Base-by-base conservation (phyloP, 2,113 vertebrate genomes). In the Muntiacus reevesi region DNA sequence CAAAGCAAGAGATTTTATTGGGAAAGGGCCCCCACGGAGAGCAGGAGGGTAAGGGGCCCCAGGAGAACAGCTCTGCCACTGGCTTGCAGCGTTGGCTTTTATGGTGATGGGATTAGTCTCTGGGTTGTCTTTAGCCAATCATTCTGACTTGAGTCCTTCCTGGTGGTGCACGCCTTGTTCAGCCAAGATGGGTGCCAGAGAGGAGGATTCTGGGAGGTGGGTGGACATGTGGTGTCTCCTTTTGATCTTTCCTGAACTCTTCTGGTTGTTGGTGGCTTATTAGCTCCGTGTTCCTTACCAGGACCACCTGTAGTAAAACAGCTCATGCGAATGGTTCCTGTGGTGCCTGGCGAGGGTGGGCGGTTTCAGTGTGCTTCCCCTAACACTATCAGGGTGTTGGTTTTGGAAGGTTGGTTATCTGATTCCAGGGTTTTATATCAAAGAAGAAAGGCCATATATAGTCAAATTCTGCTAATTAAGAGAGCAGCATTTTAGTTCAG, bases 51-150 rank as follows among this genome's bases (percentile, higher is more conserved):
- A 67, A 67, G 33, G 64, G 64, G 2, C 5, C 33, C 33, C 64
- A 67, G 17, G 33, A 36, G 64, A 67, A 21, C 33, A 1, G 17
- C 33, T 21, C 30, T 62, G 60, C 60, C 60, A 62, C 14, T 21
- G n/a, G n/a, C 17, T 36, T 0, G 0, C 17, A 1, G 17, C 21
- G 8, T 67, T 0, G 0, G 64, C 33, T 19, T 67, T 36, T 5
- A 5, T 67, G n/a, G 64, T 67, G 64, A 36, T 36, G 64, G 33
- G 64, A 21, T 67, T 36, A 1, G 33, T 67, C 21, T 67, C 64
- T 11, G 64, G n/a, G 33, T 67, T 21, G 64, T 67, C n/a, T 0
- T 67, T 21, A 36, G 64, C 64, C 9, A n/a, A 0, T n/a, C 16
- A 5, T 67, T 21, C 64, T 21, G 64, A 67, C 64, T 67, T 2